These are phyloP conservation scores for Pampusana beccarii DNA, from an alignment of 2,113 vertebrate genomes.

Conservation along the genomic window DNA sequence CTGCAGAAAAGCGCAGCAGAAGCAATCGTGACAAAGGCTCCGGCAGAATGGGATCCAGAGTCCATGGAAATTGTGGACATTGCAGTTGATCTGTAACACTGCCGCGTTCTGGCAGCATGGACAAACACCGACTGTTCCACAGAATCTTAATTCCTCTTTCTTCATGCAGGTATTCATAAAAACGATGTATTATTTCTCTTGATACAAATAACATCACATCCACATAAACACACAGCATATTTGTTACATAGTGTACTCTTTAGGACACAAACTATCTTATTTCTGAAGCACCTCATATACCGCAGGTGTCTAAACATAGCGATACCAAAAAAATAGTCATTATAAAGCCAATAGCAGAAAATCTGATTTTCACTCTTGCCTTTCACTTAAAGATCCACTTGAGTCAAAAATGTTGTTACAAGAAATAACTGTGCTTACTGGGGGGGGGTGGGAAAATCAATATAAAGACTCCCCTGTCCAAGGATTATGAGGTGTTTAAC, in stretches of 20 bases:
- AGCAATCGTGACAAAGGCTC: background rate
- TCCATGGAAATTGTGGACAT: background rate
- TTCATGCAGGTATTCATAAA: background rate
- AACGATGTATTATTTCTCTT: background rate
- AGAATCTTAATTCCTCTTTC: background rate
- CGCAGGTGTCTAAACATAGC: background rate
- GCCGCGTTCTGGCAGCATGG: background rate
- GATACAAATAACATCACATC: background rate
- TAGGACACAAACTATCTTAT: background rate
- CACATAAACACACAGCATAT: background rate
- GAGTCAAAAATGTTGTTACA: background rate
- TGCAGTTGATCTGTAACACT: background rate
- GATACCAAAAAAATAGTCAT: background rate
- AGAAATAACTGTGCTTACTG: background rate
- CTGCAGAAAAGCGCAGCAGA: background rate
- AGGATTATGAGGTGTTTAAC: constrained; percentile 44
- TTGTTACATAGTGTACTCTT: background rate
- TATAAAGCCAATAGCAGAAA: background rate
- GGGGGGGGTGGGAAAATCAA: background rate
- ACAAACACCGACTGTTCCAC: background rate
- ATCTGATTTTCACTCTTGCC: background rate
- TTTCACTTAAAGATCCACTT: background rate
- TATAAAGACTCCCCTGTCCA: background rate
- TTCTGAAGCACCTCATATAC: background rate
- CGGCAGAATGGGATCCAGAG: background rate